phyloP scores from a whole-genome alignment of 30 jellyfish, hydroid and myxozoan genomes.

The Rhopilema esculentum region DNA sequence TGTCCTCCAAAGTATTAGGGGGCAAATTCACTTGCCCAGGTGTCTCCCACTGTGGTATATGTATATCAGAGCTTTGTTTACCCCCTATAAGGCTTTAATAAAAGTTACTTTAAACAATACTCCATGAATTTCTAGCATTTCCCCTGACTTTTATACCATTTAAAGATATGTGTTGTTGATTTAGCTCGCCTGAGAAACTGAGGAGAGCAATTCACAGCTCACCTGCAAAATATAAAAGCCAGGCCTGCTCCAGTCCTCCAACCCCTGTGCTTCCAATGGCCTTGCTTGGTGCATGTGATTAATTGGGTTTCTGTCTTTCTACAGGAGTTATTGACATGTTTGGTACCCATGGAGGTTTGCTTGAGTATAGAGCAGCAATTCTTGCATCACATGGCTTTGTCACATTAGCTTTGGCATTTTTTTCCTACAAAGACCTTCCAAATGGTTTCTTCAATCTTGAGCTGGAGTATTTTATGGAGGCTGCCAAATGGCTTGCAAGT shows the following conservation, averaged over 20 bases:
- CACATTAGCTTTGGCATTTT: conserved; percentile 78
- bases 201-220: too few relatives aligned
- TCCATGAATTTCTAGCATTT: too few relatives aligned
- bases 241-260: neutral
- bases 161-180: too few relatives aligned
- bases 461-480: conserved; percentile 62
- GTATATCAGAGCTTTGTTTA: too few relatives aligned
- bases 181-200: too few relatives aligned
- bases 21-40: too few relatives aligned
- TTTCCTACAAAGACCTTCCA: conserved; percentile 77
- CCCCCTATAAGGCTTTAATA: too few relatives aligned
- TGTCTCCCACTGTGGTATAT: too few relatives aligned
- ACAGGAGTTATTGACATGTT: conserved; percentile 71
- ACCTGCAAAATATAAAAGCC: neutral
- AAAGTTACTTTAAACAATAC: too few relatives aligned
- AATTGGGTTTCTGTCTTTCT: neutral
- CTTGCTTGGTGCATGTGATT: neutral
- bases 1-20: too few relatives aligned
- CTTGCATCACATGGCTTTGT: conserved; percentile 86
- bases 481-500: conserved; percentile 60
- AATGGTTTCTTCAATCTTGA: conserved; percentile 14
- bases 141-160: too few relatives aligned
- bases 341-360: conserved; percentile 56
- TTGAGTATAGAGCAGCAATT: conserved; percentile 71
- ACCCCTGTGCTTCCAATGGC: neutral